Base-by-base conservation (phyloP, 1,140 invertebrate genomes). In the Lepidotrigona ventralis region DNA sequence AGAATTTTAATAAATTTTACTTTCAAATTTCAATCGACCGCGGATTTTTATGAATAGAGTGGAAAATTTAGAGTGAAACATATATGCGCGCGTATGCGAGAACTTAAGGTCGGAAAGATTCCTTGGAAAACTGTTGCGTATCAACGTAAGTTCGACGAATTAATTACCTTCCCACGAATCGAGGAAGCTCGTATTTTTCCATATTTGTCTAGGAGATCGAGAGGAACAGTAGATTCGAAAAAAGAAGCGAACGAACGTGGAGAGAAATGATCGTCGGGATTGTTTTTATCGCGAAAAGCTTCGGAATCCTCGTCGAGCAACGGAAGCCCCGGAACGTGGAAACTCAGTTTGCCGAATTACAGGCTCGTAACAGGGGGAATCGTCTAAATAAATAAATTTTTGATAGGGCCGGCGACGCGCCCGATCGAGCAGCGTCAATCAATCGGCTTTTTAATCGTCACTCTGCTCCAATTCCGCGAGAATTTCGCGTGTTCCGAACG, bases 361-460 rank as follows among this genome's bases (percentile, higher is more conserved):
- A n/a, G 29, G 5, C 19, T 17, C 21, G 54, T 9, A 29, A 23
- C 17, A 29, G 29, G 46, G 72, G 26, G 29, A 39, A 80, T n/a
- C 39, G 39, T 80, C 70, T 72, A 75, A 73, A 81, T 81, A 75
- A 81, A 81, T 81, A 81, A 81, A 81, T 81, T 26, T 21, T 54
- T 23, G 79, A 81, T 74, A 53, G 60, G 26, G 39, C 39, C 66
- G 75, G 39, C 63, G 63, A 68, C 53, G 60, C 79, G 71, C 74
- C n/a, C 79, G 71, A n/a, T 74, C 70, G 71, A 64, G 21, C 46
- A 73, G 79, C 79, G 60, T 66, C 70, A 74, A 81, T 75, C 79
- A 54, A 81, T 81, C 79, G 70, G 71, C 71, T 81, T 74, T 81
- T 81, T 81, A 74, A 81, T 81, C 71, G 79, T 51, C 79, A 54